Percentiles rank a stretch among this genome's conserved stretches.
phyloP scores from a whole-genome alignment of 2,113 vertebrate genomes.

The Eidolon helvum region DNA sequence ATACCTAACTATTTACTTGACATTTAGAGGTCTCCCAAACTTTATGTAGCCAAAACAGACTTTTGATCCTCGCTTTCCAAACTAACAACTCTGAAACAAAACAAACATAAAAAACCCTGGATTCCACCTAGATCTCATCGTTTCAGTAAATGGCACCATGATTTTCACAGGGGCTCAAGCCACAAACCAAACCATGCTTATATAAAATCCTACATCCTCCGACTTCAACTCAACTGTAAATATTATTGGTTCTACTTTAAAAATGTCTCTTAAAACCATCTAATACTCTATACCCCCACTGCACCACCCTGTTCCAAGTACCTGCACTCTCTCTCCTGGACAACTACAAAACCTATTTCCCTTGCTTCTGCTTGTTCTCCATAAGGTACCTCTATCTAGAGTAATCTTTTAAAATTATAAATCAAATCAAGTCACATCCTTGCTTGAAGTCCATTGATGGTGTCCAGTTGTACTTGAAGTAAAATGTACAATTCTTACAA shows the following conservation, averaged over 20 bases:
- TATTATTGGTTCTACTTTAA: neutral
- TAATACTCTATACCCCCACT: neutral
- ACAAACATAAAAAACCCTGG: neutral
- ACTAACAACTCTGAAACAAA: neutral
- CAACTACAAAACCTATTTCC: neutral
- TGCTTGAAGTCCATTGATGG: neutral
- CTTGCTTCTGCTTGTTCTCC: neutral
- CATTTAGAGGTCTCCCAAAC: neutral
- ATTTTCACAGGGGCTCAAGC: neutral
- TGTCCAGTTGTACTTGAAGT: neutral
- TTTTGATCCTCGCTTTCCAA: neutral
- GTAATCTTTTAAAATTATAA: too few species aligned
- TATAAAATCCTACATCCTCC: neutral
- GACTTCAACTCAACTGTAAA: neutral
- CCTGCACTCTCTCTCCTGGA: neutral
- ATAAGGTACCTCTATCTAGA: neutral
- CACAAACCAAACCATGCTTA: neutral
- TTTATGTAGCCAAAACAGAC: neutral
- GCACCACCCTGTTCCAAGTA: neutral
- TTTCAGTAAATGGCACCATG: neutral
- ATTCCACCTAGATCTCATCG: neutral
- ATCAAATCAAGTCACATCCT: neutral
- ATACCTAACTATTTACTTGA: neutral
- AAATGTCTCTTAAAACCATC: neutral
- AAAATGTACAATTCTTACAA: neutral